phyloP scores from a whole-genome alignment of 2,888 invertebrate genomes.

The Acleris emargana region DNA sequence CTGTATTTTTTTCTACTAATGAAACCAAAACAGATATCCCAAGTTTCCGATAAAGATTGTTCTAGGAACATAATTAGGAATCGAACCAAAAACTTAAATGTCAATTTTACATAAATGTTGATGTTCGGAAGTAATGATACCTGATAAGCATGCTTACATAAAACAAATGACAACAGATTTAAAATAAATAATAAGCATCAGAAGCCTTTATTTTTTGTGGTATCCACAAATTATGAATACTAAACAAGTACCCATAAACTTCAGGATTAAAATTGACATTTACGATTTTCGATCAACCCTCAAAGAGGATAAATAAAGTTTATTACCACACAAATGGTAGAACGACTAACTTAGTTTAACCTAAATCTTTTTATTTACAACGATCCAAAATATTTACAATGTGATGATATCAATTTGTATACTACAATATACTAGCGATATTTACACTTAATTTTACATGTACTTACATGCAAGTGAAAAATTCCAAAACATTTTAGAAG shows the following conservation, averaged over 20 bases:
- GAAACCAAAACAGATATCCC: conserved; percentile 34
- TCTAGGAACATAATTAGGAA: conserved; percentile 64
- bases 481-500: background rate
- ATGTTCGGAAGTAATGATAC: too few relatives aligned
- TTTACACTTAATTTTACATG: conserved; percentile 47
- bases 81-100: too few relatives aligned
- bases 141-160: too few relatives aligned
- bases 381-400: conserved; percentile 74
- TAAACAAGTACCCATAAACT: too few relatives aligned
- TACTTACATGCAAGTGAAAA: conserved; percentile 18
- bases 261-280: too few relatives aligned
- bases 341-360: conserved; percentile 47
- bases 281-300: too few relatives aligned
- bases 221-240: too few relatives aligned
- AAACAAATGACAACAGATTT: too few relatives aligned
- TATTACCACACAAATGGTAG: conserved; percentile 68
- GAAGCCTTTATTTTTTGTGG: too few relatives aligned
- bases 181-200: too few relatives aligned
- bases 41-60: conserved; percentile 53
- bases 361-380: conserved; percentile 62
- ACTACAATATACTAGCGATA: conserved; percentile 46
- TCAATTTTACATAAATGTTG: too few relatives aligned
- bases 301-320: conserved; percentile 54
- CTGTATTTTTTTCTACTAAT: too few relatives aligned
- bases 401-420: conserved; percentile 68